Conservation (phyloP, 2,888 invertebrate species). For the Synergus itoensis region DNA sequence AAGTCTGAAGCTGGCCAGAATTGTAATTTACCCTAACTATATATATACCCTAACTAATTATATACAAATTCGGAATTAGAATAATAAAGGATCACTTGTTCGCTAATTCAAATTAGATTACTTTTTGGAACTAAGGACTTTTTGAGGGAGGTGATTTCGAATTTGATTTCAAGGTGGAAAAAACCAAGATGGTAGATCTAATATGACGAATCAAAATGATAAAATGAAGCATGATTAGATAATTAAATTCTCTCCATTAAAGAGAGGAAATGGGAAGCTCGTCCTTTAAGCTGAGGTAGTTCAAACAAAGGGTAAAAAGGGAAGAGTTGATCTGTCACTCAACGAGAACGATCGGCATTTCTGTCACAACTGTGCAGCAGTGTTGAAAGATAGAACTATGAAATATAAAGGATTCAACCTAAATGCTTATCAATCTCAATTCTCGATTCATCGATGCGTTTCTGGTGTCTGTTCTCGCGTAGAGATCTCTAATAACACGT, state of each 20-base stretch:
- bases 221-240: too few relatives aligned
- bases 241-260: slow-evolving; percentile 13
- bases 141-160: too few relatives aligned
- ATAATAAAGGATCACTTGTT: too few relatives aligned
- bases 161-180: too few relatives aligned
- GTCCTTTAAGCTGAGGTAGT: slow-evolving; percentile 54
- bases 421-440: slow-evolving; percentile 52
- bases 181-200: too few relatives aligned
- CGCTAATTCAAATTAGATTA: too few relatives aligned
- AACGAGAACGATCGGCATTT: slow-evolving; percentile 57
- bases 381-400: slow-evolving; percentile 44
- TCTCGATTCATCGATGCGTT: slow-evolving; percentile 53
- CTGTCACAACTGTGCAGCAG: slow-evolving; percentile 45
- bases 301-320: slow-evolving; percentile 61
- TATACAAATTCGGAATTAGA: too few relatives aligned
- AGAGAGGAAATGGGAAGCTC: slow-evolving; percentile 66
- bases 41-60: too few relatives aligned
- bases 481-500: not conserved
- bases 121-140: too few relatives aligned
- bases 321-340: slow-evolving; percentile 58
- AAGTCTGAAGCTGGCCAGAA: too few relatives aligned
- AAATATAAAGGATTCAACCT: slow-evolving; percentile 53
- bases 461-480: slow-evolving; percentile 47
- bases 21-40: too few relatives aligned
- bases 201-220: too few relatives aligned